Base-by-base conservation (phyloP, 2,113 vertebrate species). In the Misgurnus mizolepis region DNA sequence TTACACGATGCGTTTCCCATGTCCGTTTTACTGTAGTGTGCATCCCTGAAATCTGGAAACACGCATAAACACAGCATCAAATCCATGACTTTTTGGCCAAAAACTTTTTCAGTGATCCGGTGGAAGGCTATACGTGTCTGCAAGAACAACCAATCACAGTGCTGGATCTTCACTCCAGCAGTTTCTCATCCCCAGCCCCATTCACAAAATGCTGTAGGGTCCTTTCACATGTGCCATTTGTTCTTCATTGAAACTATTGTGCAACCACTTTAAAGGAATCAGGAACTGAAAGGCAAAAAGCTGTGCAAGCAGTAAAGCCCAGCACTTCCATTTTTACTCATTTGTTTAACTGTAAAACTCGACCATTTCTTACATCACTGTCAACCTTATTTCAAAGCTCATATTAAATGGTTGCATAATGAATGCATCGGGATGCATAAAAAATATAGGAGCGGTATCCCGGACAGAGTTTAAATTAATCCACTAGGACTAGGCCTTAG, bases 221-320 rank as follows among this genome's bases (percentile, higher is more conserved):
- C 78, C 18, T 73, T 73, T 80, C 67, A 64, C 67, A 66, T 82
- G 70, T 71, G 75, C 66, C 82, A 80, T 65, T 82, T 83, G 76
- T 76, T 78, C 84, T 80, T 76, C 61, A 78, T 49, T 84, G 81
- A 82, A 78, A 81, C 81, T 65, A 82, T 77, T 80, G 83, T 82
- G 82, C 73, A 85, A 82, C 77, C 61, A 41, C 75, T 72, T 82
- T 71, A 53, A 75, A 50, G 56, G 81, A 85, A 88, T 82, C 66
- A 83, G 81, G 83, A 88, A 86, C 45, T 76, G 78, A 83, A 86
- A 80, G 71, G 75, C 76, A 55, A 74, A 76, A 75, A 81, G 56
- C 50, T 78, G 50, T 66, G 64, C 53, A 75, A 64, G 76, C 41
- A 69, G 43, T 50, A 60, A 75, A 75, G 62, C 64, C 76, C 61